A percentile compares a stretch with the other conserved stretches of the same genome.
Conservation (phyloP, 2,888 invertebrate genomes). For the Bedellia somnulentella region DNA sequence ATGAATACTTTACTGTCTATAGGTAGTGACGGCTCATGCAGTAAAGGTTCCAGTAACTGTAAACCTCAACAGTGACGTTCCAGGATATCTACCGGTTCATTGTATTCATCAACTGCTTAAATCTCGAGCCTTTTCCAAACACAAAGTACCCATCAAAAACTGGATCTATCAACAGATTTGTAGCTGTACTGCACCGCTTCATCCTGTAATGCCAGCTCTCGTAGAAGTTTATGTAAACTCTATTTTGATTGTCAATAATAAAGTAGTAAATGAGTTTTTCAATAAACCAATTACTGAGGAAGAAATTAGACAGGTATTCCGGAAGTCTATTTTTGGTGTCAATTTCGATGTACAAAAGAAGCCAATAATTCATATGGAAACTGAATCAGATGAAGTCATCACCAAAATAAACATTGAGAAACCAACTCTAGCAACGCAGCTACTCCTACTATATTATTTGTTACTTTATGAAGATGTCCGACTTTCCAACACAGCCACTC, state of each 20-base stretch:
- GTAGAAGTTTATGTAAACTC: constrained; percentile 96
- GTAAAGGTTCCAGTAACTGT: constrained; percentile 94
- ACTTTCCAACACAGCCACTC: constrained; percentile 69
- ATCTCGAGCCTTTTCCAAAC: constrained; percentile 92
- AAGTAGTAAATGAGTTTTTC: constrained; percentile 73
- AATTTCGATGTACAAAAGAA: constrained; percentile 66
- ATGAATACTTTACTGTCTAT: constrained; percentile 6
- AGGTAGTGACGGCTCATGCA: constrained; percentile 92
- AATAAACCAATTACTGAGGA: constrained; percentile 91
- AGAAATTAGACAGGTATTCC: constrained; percentile 83
- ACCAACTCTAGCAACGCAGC: constrained; percentile 79
- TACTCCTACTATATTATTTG: constrained; percentile 88
- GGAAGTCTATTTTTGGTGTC: constrained; percentile 75
- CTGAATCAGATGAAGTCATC: constrained; percentile 53
- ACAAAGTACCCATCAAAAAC: constrained; percentile 92
- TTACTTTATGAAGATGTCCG: constrained; percentile 90
- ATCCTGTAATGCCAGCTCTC: constrained; percentile 88
- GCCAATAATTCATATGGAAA: constrained; percentile 52
- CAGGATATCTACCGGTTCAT: constrained; percentile 92
- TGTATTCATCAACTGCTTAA: constrained; percentile 95
- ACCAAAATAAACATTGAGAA: constrained; percentile 60
- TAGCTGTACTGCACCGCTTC: constrained; percentile 84
- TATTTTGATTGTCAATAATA: constrained; percentile 71
- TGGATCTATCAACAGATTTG: constrained; percentile 97
- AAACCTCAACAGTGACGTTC: constrained; percentile 83